A percentile compares a stretch with the other conserved stretches of the same genome.
Evolutionary conservation across 2,797 vertebrate species (phyloP).

Genomic region (Cryptoblepharus egeriae): DNA sequence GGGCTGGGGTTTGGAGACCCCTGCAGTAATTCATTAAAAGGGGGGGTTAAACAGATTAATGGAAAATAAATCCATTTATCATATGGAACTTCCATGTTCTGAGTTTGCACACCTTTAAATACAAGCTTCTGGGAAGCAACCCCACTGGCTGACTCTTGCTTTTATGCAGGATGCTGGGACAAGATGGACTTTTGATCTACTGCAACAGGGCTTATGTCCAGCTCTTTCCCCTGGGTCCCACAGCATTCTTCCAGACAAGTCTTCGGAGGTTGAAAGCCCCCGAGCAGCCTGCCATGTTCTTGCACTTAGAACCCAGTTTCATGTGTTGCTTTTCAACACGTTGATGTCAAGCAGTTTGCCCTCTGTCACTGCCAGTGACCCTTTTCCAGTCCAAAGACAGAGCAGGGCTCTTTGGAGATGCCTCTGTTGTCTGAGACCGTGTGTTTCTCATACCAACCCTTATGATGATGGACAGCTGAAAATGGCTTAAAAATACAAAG

Average conservation of each 20-base stretch:
- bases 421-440: slow-evolving; percentile 40
- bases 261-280: neutral
- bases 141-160: no score
- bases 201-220: neutral
- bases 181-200: no score
- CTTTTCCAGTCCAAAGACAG: slow-evolving; percentile 21
- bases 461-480: slow-evolving; percentile 66
- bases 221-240: neutral
- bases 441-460: slow-evolving; percentile 42
- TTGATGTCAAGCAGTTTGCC: slow-evolving; percentile 16
- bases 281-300: neutral
- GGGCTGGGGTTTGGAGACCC: no score
- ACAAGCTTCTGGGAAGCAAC: no score
- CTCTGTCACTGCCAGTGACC: slow-evolving; percentile 32
- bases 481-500: slow-evolving; percentile 64
- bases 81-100: no score
- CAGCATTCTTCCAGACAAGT: neutral
- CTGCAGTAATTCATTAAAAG: no score
- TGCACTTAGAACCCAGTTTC: slow-evolving; percentile 1
- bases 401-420: slow-evolving; percentile 45
- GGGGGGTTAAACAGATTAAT: no score
- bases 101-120: no score
- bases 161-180: no score
- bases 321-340: neutral
- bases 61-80: no score